Evolutionary conservation across 1,140 invertebrate species (phyloP).

Genomic region (Drosophila kepulauana): DNA sequence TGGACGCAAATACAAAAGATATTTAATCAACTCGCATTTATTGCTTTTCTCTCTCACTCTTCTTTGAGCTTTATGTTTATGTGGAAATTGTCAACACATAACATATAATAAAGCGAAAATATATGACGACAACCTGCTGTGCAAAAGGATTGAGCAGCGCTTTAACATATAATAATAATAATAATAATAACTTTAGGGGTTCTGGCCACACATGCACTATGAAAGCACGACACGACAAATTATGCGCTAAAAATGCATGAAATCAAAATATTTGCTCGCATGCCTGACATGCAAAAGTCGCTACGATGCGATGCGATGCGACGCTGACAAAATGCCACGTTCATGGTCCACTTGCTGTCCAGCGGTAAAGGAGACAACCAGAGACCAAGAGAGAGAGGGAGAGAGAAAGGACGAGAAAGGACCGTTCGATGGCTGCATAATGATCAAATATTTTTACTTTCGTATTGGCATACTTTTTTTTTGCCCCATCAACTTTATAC

Average conservation of each 20-base stretch:
- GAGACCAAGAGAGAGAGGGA: too few relatives aligned
- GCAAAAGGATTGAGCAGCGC: neutral
- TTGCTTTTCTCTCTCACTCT: too few relatives aligned
- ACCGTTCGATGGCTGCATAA: slow-evolving; percentile 9
- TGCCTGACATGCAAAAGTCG: slow-evolving; percentile 11
- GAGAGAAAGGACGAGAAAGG: too few relatives aligned
- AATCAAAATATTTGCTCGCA: slow-evolving; percentile 33
- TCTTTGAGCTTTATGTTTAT: too few relatives aligned
- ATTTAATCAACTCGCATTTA: slow-evolving; percentile 1
- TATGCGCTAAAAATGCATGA: slow-evolving; percentile 28
- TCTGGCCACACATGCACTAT: neutral
- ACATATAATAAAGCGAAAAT: neutral
- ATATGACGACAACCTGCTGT: neutral
- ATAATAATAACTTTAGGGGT: neutral
- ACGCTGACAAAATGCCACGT: neutral
- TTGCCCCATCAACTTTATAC: neutral
- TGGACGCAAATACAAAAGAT: neutral
- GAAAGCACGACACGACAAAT: slow-evolving; percentile 7
- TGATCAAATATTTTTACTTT: slow-evolving; percentile 26
- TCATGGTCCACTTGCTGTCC: neutral
- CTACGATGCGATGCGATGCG: neutral
- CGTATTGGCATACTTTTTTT: slow-evolving; percentile 18
- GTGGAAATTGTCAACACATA: neutral
- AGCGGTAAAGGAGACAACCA: neutral
- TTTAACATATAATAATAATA: neutral